Percentiles rank a stretch among this genome's conserved stretches.
Conservation (phyloP, 2,797 vertebrate genomes). For the Argentina silus region DNA sequence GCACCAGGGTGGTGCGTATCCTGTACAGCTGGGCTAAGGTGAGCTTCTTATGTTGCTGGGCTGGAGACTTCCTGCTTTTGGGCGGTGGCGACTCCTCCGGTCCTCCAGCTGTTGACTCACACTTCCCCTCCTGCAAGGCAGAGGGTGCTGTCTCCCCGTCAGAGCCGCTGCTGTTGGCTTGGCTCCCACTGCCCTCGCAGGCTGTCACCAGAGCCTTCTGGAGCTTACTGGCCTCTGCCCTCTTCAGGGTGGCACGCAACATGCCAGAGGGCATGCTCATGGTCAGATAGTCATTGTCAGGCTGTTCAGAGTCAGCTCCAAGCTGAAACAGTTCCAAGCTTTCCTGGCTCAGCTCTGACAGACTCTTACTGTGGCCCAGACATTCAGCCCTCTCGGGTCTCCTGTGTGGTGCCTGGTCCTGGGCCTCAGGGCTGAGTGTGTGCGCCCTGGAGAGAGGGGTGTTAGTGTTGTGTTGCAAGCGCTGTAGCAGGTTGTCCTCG, state of each 20-base stretch:
- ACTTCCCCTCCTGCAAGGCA: constrained; percentile 26
- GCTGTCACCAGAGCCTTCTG: neutral
- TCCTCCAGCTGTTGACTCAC: neutral
- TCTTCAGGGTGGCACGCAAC: constrained; percentile 56
- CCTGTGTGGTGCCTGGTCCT: constrained; percentile 9
- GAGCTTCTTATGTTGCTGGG: constrained; percentile 79
- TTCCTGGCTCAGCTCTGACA: constrained; percentile 76
- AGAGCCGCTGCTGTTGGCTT: constrained; percentile 54
- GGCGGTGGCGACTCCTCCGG: constrained; percentile 31
- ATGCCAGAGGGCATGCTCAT: constrained; percentile 52
- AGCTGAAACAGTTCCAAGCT: constrained; percentile 25
- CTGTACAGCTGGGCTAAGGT: constrained; percentile 86
- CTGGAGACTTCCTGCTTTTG: constrained; percentile 64
- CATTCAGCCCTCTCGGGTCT: constrained; percentile 15
- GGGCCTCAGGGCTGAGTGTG: neutral
- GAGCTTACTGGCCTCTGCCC: constrained; percentile 46
- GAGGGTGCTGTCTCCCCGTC: constrained; percentile 50
- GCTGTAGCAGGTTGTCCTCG: constrained; percentile 88
- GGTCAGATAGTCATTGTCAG: constrained; percentile 35
- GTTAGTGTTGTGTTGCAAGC: constrained; percentile 40
- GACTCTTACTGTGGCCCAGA: constrained; percentile 82
- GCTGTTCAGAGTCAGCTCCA: constrained; percentile 25
- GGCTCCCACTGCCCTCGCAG: neutral
- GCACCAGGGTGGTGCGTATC: constrained; percentile 92
- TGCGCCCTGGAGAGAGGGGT: neutral